Evolutionary conservation across 2,888 invertebrate species (phyloP), one percentile per base, ranked within the genome.

Genomic region (Zygogramma bicolorata): DNA sequence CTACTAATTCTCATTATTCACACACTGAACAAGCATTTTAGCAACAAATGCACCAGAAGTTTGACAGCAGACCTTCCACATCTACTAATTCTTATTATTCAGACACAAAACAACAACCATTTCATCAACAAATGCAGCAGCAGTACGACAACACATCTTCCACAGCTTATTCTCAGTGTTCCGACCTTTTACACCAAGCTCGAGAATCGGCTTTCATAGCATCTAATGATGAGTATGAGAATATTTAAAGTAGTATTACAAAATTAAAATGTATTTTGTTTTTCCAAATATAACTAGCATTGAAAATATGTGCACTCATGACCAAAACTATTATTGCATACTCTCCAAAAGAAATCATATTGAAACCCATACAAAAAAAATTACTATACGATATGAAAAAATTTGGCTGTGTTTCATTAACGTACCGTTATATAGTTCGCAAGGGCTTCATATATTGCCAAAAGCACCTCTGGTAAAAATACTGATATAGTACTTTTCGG

Each of bases 361-460:
- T 40, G 40, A 40, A 40, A 46, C 7, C 34, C 31, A 27, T 31
- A 18, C 27, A 58, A 27, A 58, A 59, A 59, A n/a, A 18, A 27
- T 3, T 31, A 25, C 31, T 59, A 15, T 31, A 31, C 31, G 15
- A 31, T 29, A 27, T 22, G 6, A 27, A 57, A 57, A 57, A 27
- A 57, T n/a, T 7, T n/a, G 5, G 1, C n/a, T n/a, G 13, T 57
- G 27, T 57, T 57, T 57, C 27, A 15, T 27, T 57, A 62, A 20
- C 42, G 1, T 62, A 62, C 40, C 40, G 34, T 62, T 38, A 40
- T 62, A 18, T 62, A 40, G 40, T 62, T 20, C 25, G 10, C 42
- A 22, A 62, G 40, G 40, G 25, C 62, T 62, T 38, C 34, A 62
- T 20, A 62, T 20, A 63, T 34, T 34, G 8, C 34, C 34, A 34